phyloP scores from a whole-genome alignment of 2,888 invertebrate species.

The Corythucha ciliata region DNA sequence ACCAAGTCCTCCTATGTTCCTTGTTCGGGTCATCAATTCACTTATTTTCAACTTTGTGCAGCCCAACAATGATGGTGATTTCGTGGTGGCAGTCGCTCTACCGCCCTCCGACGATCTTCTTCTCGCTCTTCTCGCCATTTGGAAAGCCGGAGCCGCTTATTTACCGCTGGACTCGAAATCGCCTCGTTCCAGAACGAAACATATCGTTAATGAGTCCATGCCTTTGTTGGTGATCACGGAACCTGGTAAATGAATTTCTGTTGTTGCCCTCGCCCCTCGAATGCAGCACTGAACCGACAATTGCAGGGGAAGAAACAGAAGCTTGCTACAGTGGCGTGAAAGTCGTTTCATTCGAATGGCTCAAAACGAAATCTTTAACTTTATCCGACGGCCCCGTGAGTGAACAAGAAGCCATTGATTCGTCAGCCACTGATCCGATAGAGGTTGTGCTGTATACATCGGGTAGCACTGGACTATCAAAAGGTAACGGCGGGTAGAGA shows the following conservation, averaged over 20 bases:
- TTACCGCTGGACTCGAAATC: constrained; percentile 67
- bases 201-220: constrained; percentile 64
- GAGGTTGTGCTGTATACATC: constrained; percentile 75
- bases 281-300: not conserved
- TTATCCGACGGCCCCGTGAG: not conserved
- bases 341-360: constrained; percentile 13
- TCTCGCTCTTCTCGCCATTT: constrained; percentile 57
- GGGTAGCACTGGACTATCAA: constrained; percentile 81
- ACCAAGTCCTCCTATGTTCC: too few species aligned
- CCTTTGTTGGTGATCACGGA: constrained; percentile 63
- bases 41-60: too few species aligned
- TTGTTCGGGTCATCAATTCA: too few species aligned
- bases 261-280: not conserved
- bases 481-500: constrained; percentile 49
- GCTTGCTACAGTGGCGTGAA: constrained; percentile 3
- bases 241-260: constrained; percentile 40
- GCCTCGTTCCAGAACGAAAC: constrained; percentile 61
- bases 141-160: constrained; percentile 78
- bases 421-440: constrained; percentile 36
- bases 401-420: not conserved
- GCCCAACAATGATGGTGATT: constrained; percentile 58
- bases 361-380: constrained; percentile 11
- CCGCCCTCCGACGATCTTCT: constrained; percentile 62
- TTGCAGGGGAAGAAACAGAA: constrained; percentile 14
- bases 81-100: constrained; percentile 68